Base-by-base conservation (phyloP, 2,888 invertebrate species). In the Brenthis daphne region DNA sequence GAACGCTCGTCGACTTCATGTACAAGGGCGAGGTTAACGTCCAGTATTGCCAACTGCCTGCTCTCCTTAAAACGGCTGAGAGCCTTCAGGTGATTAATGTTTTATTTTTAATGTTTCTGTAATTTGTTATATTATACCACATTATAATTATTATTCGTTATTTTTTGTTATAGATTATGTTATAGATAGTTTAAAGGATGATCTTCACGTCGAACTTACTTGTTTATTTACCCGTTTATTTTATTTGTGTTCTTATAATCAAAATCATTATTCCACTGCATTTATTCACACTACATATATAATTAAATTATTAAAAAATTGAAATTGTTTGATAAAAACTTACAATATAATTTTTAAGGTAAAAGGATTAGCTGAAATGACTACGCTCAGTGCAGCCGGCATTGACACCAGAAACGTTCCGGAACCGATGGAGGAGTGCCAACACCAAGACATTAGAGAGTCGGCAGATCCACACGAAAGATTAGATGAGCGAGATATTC, bases 11-110 rank as follows among this genome's bases (percentile, higher is more conserved):
- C 88, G 97, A 98, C 95, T 98, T 98, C 95, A 98, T 98, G 98
- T 98, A 98, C 95, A 97, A 97, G 93, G 98, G 98, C 85, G 98
- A 98, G 93, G 98, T 98, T 82, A 97, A 97, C 96, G 97, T 98
- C 85, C 97, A 97, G 94, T 97, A 97, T 92, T 97, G 97, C 94
- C 97, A 97, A 94, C 94, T 98, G 87, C 97, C 97, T 87, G 96
- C 97, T 81, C 95, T 98, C 83, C 95, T 98, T 80, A 97, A 97
- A 93, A 98, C 97, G 85, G 98, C 98, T 83, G 97, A 98, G 93
- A 97, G 97, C 90, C 95, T 98, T 77, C 97, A 98, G 94, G 97
- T 94, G 80, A 71, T 57, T 57, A 53, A 33, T 16, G 24, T 20
- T 47, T 29, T 47, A 51, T 16, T 55, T 48, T 37, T 48, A 16